Evolutionary conservation across 2,888 invertebrate species (phyloP), one percentile per base, ranked within the genome.

Genomic region (Diaperis boleti): DNA sequence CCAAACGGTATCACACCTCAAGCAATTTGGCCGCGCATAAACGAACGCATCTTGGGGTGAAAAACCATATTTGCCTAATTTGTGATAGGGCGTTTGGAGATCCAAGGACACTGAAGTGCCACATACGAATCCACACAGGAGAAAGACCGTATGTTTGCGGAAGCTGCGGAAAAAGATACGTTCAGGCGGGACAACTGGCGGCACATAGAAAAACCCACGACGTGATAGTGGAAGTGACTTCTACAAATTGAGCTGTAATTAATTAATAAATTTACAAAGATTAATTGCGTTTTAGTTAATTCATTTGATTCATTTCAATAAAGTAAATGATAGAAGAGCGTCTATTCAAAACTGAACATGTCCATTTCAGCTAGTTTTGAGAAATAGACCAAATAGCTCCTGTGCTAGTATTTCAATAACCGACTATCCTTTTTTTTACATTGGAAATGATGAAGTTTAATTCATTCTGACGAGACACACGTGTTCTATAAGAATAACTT

Each of bases 11-110:
- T 62, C 76, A 78, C 55, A 80, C 80, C 0, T 79, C 80, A 1
- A 80, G 80, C 54, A 80, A 81, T 64, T 66, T 81, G 3, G 75
- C 80, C 1, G 76, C 78, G 0, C 81, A 81, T 57, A 78, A 74
- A 66, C 69, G 75, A 33, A 78, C 77, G 0, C 81, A 81, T 69
- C 50, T 72, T 3, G 79, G 80, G 0, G 69, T 78, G 3, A 76
- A 72, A 59, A 71, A 79, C 41, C 78, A 79, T 49, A 61, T 76
- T 13, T 81, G 81, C 67, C 57, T 69, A 3, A 70, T 77, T n/a
- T 81, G 81, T 62, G 71, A 72, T 1, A 80, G 78, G 64, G 77
- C 76, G 1, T 81, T 81, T 59, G 78, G 77, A 2, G 79, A 80
- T 64, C 54, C 75, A 0, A 66, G 80, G 18, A 80, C 79, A 0